Percentiles rank a stretch among this genome's conserved stretches.
phyloP scores from a whole-genome alignment of 2,113 vertebrate genomes.

The Pogona vitticeps region DNA sequence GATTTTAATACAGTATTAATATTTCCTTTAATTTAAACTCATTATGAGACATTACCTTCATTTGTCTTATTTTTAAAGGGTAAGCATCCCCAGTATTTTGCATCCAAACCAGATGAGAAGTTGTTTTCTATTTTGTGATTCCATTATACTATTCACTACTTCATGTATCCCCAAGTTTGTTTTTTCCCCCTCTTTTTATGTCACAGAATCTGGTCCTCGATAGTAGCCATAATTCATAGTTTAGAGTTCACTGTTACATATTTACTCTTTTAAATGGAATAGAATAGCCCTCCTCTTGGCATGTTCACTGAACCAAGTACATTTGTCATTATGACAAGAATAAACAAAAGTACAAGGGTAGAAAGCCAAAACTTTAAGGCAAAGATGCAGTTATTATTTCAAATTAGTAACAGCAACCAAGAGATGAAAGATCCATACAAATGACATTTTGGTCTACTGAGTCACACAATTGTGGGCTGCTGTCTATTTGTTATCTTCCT shows the following conservation, averaged over 20 bases:
- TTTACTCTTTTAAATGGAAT: slow-evolving; percentile 27
- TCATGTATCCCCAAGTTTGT: neutral
- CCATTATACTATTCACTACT: neutral
- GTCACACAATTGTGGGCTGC: neutral
- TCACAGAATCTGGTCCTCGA: neutral
- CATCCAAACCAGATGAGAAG: neutral
- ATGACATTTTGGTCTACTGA: slow-evolving; percentile 7
- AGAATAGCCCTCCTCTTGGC: slow-evolving; percentile 19
- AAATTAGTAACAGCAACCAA: slow-evolving; percentile 26
- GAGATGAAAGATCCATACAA: slow-evolving; percentile 21
- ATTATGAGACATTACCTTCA: neutral
- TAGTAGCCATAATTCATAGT: slow-evolving; percentile 27
- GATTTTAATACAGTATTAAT: neutral
- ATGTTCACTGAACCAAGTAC: slow-evolving; percentile 10
- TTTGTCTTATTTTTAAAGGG: neutral
- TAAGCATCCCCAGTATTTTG: neutral
- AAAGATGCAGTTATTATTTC: neutral
- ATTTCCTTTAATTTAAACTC: neutral
- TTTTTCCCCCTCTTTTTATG: neutral
- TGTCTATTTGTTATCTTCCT: neutral
- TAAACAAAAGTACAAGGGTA: slow-evolving; percentile 22
- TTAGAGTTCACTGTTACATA: slow-evolving; percentile 4
- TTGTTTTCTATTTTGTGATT: neutral
- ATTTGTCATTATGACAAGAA: slow-evolving; percentile 43
- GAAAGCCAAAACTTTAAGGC: slow-evolving; percentile 10